These are phyloP conservation scores for Polypedilum vanderplanki DNA, from an alignment of 1,140 invertebrate genomes.

Conservation along the genomic window DNA sequence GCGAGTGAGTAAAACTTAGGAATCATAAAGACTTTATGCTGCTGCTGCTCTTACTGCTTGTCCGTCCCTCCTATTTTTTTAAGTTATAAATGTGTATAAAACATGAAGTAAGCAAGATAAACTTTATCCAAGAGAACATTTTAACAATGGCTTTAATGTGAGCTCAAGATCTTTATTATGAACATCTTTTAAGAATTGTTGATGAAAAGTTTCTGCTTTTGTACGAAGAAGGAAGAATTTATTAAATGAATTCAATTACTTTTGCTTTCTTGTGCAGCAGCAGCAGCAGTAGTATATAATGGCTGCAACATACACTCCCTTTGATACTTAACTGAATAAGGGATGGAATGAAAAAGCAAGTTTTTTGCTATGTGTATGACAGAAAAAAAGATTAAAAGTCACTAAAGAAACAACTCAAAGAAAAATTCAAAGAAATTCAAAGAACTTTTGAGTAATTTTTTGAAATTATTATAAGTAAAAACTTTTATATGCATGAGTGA, in stretches of 20 bases:
- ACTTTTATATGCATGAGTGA: no score
- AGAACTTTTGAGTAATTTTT: no score
- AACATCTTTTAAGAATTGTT: not conserved
- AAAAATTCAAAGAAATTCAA: no score
- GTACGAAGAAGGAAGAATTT: not conserved
- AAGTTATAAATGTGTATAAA: not conserved
- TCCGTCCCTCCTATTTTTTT: no score
- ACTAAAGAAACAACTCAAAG: no score
- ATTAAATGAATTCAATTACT: slow-evolving; percentile 2
- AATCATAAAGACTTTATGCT: slow-evolving; percentile 1
- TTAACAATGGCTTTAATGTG: not conserved
- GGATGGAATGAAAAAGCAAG: no score
- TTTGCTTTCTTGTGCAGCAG: not conserved
- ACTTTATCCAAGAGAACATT: slow-evolving; percentile 18
- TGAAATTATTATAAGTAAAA: no score
- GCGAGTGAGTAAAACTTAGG: slow-evolving; percentile 4
- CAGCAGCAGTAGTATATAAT: no score
- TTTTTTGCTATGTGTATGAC: no score
- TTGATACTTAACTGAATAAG: no score
- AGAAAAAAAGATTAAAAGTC: no score
- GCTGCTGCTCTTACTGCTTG: not conserved
- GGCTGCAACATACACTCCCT: no score
- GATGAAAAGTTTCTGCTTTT: not conserved
- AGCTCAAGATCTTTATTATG: not conserved
- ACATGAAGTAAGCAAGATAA: not conserved